Evolutionary conservation across 2,113 vertebrate genomes (phyloP).

Genomic region (Phainopepla nitens): DNA sequence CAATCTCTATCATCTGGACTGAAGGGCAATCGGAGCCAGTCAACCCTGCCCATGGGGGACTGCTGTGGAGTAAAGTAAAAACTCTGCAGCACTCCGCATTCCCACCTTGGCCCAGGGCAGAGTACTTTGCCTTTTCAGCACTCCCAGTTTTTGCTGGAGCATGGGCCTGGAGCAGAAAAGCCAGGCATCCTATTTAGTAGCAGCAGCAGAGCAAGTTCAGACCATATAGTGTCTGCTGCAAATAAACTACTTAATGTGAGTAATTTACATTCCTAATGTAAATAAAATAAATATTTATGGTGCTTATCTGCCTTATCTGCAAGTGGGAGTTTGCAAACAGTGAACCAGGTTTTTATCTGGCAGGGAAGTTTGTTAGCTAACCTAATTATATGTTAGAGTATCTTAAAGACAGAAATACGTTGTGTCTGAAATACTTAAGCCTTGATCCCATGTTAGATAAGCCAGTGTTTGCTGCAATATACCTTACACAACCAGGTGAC

Average conservation of each 20-base stretch:
- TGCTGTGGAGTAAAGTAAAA: background rate
- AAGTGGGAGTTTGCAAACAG: slow-evolving; percentile 34
- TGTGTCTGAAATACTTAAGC: slow-evolving; percentile 35
- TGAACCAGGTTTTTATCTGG: slow-evolving; percentile 53
- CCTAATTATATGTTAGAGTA: slow-evolving; percentile 30
- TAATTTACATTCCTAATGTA: slow-evolving; percentile 32
- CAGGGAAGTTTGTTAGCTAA: slow-evolving; percentile 44
- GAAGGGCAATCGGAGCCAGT: background rate
- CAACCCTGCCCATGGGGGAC: background rate
- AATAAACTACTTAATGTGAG: slow-evolving; percentile 13
- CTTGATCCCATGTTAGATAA: slow-evolving; percentile 55
- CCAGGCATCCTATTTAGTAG: background rate
- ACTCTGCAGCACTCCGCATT: background rate
- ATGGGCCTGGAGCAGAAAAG: background rate
- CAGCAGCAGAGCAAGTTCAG: slow-evolving; percentile 19
- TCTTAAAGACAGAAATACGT: slow-evolving; percentile 36
- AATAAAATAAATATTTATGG: slow-evolving; percentile 56
- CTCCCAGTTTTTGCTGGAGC: background rate
- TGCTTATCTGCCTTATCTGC: slow-evolving; percentile 38
- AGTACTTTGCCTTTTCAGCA: background rate
- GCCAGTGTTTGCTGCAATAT: background rate
- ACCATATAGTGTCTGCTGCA: slow-evolving; percentile 15
- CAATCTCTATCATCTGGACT: background rate
- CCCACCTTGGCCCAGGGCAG: background rate
- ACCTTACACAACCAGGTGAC: background rate